A percentile compares a stretch with the other conserved stretches of the same genome.
phyloP scores from a whole-genome alignment of 1,140 invertebrate species.

The Drosophila simulans region DNA sequence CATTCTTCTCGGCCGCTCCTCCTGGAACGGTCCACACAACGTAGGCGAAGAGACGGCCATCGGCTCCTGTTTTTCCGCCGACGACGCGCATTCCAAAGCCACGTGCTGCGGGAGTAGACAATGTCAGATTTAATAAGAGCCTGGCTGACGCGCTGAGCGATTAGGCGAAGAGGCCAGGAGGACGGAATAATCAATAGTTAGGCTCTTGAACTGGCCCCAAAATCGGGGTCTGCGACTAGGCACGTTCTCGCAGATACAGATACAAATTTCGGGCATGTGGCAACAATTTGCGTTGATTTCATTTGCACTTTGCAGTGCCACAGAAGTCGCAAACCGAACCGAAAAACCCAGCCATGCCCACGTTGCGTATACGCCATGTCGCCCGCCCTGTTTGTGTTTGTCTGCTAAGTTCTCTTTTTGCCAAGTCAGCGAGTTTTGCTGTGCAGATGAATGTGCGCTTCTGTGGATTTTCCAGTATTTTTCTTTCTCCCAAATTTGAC shows the following conservation, averaged over 20 bases:
- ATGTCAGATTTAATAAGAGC: slow-evolving; percentile 63
- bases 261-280: slow-evolving; percentile 66
- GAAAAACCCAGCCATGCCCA: slow-evolving; percentile 5
- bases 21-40: slow-evolving; percentile 96
- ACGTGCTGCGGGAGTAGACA: slow-evolving; percentile 87
- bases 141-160: slow-evolving; percentile 36
- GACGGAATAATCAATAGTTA: slow-evolving; percentile 65
- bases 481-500: slow-evolving; percentile 30
- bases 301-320: slow-evolving; percentile 74
- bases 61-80: slow-evolving; percentile 93
- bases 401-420: slow-evolving; percentile 55
- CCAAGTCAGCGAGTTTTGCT: slow-evolving; percentile 43
- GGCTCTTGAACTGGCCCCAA: slow-evolving; percentile 35
- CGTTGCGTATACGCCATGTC: slow-evolving; percentile 62
- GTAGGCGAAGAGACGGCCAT: slow-evolving; percentile 94
- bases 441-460: slow-evolving; percentile 8
- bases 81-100: slow-evolving; percentile 97
- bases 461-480: slow-evolving; percentile 36
- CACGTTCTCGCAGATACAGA: slow-evolving; percentile 56
- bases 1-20: slow-evolving; percentile 94
- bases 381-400: slow-evolving; percentile 27
- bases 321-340: slow-evolving; percentile 7
- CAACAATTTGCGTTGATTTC: slow-evolving; percentile 80
- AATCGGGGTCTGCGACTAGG: slow-evolving; percentile 42
- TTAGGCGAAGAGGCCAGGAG: slow-evolving; percentile 36